phyloP scores from a whole-genome alignment of 2,113 vertebrate genomes.

The Chrysemys picta region DNA sequence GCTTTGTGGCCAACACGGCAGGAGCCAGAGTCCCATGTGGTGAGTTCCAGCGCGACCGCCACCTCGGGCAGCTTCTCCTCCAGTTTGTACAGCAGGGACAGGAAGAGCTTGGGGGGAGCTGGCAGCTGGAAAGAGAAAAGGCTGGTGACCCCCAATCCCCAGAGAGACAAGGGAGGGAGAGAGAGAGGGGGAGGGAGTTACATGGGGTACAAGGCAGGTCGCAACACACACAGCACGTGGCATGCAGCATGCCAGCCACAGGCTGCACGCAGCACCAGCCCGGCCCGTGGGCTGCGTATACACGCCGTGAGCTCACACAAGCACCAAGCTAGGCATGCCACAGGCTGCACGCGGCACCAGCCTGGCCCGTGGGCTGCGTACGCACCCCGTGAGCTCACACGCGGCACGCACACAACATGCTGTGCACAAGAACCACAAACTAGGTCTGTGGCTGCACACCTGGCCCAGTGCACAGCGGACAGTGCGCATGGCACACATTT shows the following conservation, averaged over 20 bases:
- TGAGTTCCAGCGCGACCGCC: constrained; percentile 81
- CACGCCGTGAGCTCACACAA: too few species aligned
- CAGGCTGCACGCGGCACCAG: too few species aligned
- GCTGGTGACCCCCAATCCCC: constrained; percentile 79
- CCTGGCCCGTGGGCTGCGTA: too few species aligned
- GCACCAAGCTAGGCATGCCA: too few species aligned
- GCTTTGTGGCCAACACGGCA: constrained; percentile 58
- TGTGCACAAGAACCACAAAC: not conserved
- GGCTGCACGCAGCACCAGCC: too few species aligned
- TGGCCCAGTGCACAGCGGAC: not conserved
- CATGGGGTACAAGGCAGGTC: not conserved
- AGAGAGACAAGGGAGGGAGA: constrained; percentile 50
- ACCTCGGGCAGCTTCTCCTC: constrained; percentile 59
- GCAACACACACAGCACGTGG: rapidly evolving
- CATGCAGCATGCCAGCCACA: not conserved
- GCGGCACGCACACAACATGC: not conserved
- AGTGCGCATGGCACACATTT: not conserved
- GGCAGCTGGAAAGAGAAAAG: constrained; percentile 89
- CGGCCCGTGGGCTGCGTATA: too few species aligned
- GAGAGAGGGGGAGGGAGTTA: constrained; percentile 25
- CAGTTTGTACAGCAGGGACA: constrained; percentile 86
- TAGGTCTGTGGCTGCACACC: not conserved
- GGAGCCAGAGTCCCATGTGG: constrained; percentile 65
- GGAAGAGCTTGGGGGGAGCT: constrained; percentile 76
- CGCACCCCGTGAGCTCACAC: too few species aligned